Conservation (phyloP, 1,140 invertebrate species). For the Pogonomyrmex barbatus region DNA sequence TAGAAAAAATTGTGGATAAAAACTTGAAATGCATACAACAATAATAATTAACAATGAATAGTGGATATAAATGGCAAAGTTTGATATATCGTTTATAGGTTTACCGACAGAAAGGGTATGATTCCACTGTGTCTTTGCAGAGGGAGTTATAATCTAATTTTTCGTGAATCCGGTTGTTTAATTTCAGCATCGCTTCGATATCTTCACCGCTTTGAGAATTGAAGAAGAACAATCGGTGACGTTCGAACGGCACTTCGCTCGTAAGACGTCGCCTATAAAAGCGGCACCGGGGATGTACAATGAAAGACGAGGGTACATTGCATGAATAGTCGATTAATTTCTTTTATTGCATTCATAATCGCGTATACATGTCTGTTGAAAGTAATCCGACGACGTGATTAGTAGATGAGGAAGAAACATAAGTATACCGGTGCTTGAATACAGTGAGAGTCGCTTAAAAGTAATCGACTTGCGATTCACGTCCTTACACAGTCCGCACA, state of each 20-base stretch:
- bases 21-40: neutral
- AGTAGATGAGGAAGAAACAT: neutral
- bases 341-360: slow-evolving; percentile 52
- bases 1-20: neutral
- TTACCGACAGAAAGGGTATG: slow-evolving; percentile 45
- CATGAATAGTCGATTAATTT: slow-evolving; percentile 40
- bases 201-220: neutral
- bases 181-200: neutral
- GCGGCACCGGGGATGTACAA: neutral
- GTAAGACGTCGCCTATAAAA: neutral
- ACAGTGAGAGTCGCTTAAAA: neutral
- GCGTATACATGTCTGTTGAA: slow-evolving; percentile 45
- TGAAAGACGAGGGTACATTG: slow-evolving; percentile 2
- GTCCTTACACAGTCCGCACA: too few species aligned
- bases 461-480: neutral
- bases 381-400: slow-evolving; percentile 31
- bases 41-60: neutral
- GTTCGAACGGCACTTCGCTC: neutral
- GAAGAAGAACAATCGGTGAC: neutral
- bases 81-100: slow-evolving; percentile 25
- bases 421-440: neutral
- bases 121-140: slow-evolving; percentile 20
- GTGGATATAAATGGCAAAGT: neutral
- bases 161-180: neutral
- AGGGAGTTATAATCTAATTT: slow-evolving; percentile 45